A percentile compares a stretch with the other conserved stretches of the same genome.
Evolutionary conservation across 2,888 invertebrate genomes (phyloP).

Genomic region (Cephalotes varians): DNA sequence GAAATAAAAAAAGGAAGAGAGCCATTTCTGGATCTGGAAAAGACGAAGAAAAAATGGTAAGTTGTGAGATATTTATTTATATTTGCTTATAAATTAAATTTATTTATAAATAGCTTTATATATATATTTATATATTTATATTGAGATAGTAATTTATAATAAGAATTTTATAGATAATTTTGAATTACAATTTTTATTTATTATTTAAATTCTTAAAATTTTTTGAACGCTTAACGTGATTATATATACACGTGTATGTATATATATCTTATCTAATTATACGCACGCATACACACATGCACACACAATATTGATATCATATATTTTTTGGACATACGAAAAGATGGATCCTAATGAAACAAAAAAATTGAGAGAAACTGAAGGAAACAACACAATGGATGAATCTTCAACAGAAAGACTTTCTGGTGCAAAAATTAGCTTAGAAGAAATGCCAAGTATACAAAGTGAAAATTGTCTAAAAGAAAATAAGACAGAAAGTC

Average conservation of each 20-base stretch:
- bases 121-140: neutral
- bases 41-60: slow-evolving; percentile 82
- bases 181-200: neutral
- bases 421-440: neutral
- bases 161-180: neutral
- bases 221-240: neutral
- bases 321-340: neutral
- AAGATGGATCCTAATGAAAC: slow-evolving; percentile 9
- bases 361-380: slow-evolving; percentile 17
- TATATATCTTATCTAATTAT: neutral
- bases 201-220: neutral
- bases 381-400: neutral
- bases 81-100: too few species aligned
- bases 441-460: neutral
- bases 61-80: neutral
- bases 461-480: slow-evolving; percentile 52
- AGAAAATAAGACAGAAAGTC: slow-evolving; percentile 74
- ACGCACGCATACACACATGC: neutral
- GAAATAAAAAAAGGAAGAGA: slow-evolving; percentile 89
- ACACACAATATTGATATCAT: neutral
- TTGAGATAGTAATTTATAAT: neutral
- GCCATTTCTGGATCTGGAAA: slow-evolving; percentile 86
- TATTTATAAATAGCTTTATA: neutral
- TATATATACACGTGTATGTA: too few species aligned
- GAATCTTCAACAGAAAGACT: slow-evolving; percentile 7